phyloP scores from a whole-genome alignment of 2,797 vertebrate species.

The Gymnoscopelus braueri region DNA sequence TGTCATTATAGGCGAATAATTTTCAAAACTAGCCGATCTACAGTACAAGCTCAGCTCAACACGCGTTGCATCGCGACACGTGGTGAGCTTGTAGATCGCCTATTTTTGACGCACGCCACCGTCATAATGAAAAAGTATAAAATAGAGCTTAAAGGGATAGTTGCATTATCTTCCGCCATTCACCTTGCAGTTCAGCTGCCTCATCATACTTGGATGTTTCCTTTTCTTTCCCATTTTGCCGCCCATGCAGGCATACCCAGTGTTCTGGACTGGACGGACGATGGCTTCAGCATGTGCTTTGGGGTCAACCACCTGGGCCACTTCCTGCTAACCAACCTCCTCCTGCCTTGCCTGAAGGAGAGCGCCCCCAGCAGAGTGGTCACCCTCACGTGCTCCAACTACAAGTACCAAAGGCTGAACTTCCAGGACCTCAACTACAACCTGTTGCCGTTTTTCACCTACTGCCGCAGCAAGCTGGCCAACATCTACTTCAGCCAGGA shows the following conservation, averaged over 20 bases:
- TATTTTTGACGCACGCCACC: no score
- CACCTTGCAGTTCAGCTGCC: not conserved
- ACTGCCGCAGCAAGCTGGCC: constrained; percentile 86
- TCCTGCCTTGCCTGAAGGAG: constrained; percentile 81
- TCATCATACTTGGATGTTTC: not conserved
- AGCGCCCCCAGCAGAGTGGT: constrained; percentile 81
- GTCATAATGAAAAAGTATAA: no score
- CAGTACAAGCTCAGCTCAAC: no score
- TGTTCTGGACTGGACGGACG: constrained; percentile 85
- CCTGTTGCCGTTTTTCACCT: constrained; percentile 84
- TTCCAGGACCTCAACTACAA: constrained; percentile 88
- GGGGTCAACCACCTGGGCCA: constrained; percentile 86
- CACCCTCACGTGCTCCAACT: constrained; percentile 83
- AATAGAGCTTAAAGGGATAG: no score
- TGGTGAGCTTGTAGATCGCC: no score
- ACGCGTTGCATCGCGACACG: no score
- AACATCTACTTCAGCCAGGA: constrained; percentile 87
- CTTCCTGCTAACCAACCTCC: constrained; percentile 84
- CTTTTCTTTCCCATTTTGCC: not conserved
- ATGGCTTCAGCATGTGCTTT: constrained; percentile 86
- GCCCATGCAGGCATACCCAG: constrained; percentile 76
- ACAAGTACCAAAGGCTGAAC: constrained; percentile 86
- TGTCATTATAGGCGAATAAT: no score
- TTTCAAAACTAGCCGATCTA: no score
- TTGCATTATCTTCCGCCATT: no score